Base-by-base conservation (phyloP, 2,797 vertebrate genomes). In the Chrosomus eos region DNA sequence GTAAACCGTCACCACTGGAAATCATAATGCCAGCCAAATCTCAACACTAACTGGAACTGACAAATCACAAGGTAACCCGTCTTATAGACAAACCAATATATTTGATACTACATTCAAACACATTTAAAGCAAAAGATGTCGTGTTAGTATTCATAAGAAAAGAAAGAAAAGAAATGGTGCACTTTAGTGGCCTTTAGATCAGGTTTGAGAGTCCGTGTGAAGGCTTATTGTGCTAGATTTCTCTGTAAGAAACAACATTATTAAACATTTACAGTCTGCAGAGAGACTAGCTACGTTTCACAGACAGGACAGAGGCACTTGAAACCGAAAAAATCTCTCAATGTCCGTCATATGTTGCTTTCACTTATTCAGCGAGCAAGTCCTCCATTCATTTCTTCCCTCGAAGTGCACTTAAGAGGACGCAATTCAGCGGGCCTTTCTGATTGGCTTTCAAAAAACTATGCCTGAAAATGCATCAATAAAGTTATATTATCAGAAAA, bases 191-290 rank as follows among this genome's bases (percentile, higher is more conserved):
- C 31, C 43, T 66, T 60, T 38, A 75, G 26, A 18, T 16, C 33
- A 66, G 19, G 55, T 76, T 72, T 80, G 55, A 77, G 31, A 13
- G 11, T 70, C 21, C 53, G 81, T 60, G 38, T 84, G 75, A 71
- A n/a, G 40, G 38, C 18, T 10, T n/a, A n/a, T n/a, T 78, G 53
- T 40, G 53, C 40, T 78, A 82, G 75, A 76, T 78, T 53, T 31
- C 31, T 45, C 71, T 86, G 81, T 76, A 86, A 33, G 51, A 76
- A 82, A 85, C 38, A 85, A 72, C 82, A 87, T 83, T 84, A 84
- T 71, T 85, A 87, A 88, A 89, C 67, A 89, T 89, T 87, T 83
- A 86, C 74, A 81, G 53, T n/a, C 79, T 82, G 58, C 82, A 70
- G 79, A 67, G 51, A 84, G 55, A 58, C 40, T 60, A 43, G 66